Conservation (phyloP, 2,797 vertebrate species). For the Falco naumanni region DNA sequence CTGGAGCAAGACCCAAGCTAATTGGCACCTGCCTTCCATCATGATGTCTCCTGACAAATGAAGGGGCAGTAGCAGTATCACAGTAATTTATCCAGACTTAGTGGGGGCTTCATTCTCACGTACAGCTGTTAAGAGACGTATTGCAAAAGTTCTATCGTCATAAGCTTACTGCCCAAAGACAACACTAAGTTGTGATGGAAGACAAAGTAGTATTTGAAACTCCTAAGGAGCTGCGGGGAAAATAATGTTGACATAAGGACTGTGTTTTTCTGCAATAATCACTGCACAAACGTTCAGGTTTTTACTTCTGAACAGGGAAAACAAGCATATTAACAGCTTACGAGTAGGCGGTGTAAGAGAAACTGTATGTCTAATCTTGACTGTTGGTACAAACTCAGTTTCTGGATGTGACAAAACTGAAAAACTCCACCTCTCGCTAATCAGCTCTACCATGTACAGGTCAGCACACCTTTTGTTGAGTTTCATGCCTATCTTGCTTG, state of each 20-base stretch:
- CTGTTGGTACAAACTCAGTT: background rate
- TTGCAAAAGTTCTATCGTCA: background rate
- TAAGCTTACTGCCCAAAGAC: background rate
- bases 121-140: background rate
- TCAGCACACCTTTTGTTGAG: background rate
- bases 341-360: constrained; percentile 65
- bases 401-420: background rate
- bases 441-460: background rate
- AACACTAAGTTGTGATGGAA: background rate
- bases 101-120: background rate
- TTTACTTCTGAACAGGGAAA: constrained; percentile 27
- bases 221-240: background rate
- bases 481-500: background rate
- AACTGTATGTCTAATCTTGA: background rate
- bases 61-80: background rate
- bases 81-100: background rate
- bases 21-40: background rate
- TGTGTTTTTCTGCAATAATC: constrained; percentile 26
- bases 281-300: background rate
- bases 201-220: background rate
- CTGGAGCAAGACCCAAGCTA: background rate
- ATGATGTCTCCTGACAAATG: background rate
- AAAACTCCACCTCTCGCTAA: background rate
- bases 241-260: constrained; percentile 51
- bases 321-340: constrained; percentile 46